These are phyloP conservation scores for Autographa gamma DNA, from an alignment of 2,888 invertebrate genomes.

Conservation along the genomic window DNA sequence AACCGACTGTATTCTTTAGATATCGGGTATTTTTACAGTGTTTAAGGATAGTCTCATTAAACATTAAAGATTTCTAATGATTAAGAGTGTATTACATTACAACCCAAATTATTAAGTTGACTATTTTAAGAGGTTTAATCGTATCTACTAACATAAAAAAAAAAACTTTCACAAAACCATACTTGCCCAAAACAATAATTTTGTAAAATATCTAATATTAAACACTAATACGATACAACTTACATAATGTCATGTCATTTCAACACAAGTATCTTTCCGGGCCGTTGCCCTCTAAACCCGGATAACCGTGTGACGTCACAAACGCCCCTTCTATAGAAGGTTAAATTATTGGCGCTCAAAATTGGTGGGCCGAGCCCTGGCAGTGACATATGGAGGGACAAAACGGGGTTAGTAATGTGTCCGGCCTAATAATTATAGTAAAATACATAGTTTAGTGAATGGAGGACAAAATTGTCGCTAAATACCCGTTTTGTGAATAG, in stretches of 20 bases:
- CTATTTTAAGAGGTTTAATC: no score
- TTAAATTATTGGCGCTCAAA: slow-evolving; percentile 64
- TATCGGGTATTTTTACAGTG: no score
- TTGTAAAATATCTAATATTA: background rate
- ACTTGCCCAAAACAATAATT: no score
- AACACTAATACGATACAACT: background rate
- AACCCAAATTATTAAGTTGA: no score
- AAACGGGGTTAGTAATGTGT: slow-evolving; percentile 39
- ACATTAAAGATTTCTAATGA: no score
- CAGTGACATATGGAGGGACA: slow-evolving; percentile 56
- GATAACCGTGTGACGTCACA: slow-evolving; percentile 44
- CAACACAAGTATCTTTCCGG: slow-evolving; percentile 18
- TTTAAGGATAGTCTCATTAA: no score
- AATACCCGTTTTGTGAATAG: background rate
- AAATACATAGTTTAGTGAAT: slow-evolving; percentile 14
- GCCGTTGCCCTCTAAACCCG: slow-evolving; percentile 21
- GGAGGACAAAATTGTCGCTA: background rate
- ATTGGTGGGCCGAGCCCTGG: slow-evolving; percentile 57
- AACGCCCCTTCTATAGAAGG: slow-evolving; percentile 39
- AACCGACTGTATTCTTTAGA: no score
- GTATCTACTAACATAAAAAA: no score
- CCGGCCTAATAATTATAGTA: slow-evolving; percentile 38
- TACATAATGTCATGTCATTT: background rate
- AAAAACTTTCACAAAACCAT: no score
- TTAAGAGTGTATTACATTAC: no score